Evolutionary conservation across 2,113 vertebrate genomes (phyloP), one percentile per base, ranked within the genome.

Genomic region (Etia nguti): DNA sequence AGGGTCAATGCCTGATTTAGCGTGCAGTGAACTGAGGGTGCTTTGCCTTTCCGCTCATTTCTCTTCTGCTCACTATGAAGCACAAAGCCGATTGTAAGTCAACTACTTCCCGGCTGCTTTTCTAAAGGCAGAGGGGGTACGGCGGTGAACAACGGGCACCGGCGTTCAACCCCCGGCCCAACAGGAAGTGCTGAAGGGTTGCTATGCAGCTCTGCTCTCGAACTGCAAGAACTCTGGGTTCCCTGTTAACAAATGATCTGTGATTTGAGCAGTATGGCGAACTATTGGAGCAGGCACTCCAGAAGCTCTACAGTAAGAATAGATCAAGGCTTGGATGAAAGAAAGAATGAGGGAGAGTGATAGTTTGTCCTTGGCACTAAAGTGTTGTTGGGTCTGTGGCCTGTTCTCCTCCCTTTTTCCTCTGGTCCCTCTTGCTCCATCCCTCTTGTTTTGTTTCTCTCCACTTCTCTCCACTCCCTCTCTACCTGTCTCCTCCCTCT

Each of bases 101-200:
- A 93, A 91, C 89, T 86, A 92, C 90, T 87, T 95, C 93, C 89
- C 86, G 88, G 88, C 83, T 79, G 80, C 84, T 79, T 94, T 93
- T 92, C 65, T 89, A 81, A 92, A 92, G 87, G 93, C 92, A 91
- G 90, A 94, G 88, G 85, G 92, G 90, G 87, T 89, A 92, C 75
- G 26, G 87, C 65, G 10, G 81, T 60, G 86, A 93, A 94, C 93
- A 92, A 92, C 90, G 34, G 86, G 85, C 89, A 88, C 82, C 80
- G 86, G 41, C 93, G 89, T 90, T 91, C 89, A 91, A 92, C 93
- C 91, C 92, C 87, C 85, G 65, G 81, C 89, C 83, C 80, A 60
- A 93, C 93, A 95, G 93, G 94, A 95, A 94, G 92, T 91, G 86
- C 90, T 88, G 91, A 52, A 50, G 46, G 68, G 94, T 95, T 95